Base-by-base conservation (phyloP, 2,888 invertebrate genomes). In the Tinea semifulvella region DNA sequence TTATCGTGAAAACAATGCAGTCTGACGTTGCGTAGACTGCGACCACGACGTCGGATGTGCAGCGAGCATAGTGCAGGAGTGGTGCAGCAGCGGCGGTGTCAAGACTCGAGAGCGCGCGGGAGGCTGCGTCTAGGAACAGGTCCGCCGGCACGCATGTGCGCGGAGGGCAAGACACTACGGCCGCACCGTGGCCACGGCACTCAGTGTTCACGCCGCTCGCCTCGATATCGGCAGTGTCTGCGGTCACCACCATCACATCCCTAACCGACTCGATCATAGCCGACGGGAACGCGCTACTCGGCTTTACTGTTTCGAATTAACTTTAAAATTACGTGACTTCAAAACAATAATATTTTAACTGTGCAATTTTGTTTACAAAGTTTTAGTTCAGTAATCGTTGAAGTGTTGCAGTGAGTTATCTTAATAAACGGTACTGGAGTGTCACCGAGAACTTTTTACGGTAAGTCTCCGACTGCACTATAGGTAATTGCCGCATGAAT, bases 381-480 rank as follows among this genome's bases (percentile, higher is more conserved):
- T 18, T 36, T 7, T 18, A 18, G 16, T 36, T 36, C 3, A 36
- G 22, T 7, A 22, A 22, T 13, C 11, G 8, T 40, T 22, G 11
- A 11, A 40, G 40, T 40, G 40, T 18, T 36, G 3, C 3, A 22
- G 40, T 40, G 40, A 20, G n/a, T 40, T 40, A 22, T 40, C 22
- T 13, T 40, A 40, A 11, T 8, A 20, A 40, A 40, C 40, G 40
- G 22, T 19, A 40, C 22, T 40, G 40, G 22, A 40, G 40, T 40
- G 40, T 40, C 22, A 40, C 40, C 36, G 17, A 20, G 40, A 40
- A 40, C 40, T 40, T 40, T 40, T 22, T 22, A 40, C 40, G 40
- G 40, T 40, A 40, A 40, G 40, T 40, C 8, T 20, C 22, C 22
- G 13, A 14, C 31, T 31, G 31, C 31, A 31, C 31, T 31, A 31